Conservation (phyloP, 2,888 invertebrate genomes). For the Hirtodrosophila cameraria region DNA sequence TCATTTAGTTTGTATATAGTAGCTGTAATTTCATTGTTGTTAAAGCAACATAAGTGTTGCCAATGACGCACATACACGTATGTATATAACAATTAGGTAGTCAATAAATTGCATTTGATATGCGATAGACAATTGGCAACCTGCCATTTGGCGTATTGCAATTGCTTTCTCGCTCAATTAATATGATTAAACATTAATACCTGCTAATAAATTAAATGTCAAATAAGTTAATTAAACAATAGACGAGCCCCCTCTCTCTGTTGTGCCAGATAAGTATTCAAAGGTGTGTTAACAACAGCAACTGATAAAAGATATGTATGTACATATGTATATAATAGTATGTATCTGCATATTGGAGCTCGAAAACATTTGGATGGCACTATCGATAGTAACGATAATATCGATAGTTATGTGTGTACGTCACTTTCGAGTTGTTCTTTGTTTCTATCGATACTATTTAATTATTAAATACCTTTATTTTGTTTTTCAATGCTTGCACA, state of each 20-base stretch:
- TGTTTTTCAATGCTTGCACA: too few species aligned
- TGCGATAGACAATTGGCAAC: conserved; percentile 4
- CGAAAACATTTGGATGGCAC: too few species aligned
- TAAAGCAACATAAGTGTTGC: neutral
- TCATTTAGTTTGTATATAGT: conserved; percentile 1
- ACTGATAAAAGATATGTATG: conserved; percentile 29
- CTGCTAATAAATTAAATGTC: conserved; percentile 57
- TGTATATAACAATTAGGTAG: conserved; percentile 24
- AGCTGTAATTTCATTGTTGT: neutral
- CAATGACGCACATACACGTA: conserved; percentile 35
- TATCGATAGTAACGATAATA: too few species aligned
- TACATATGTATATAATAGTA: neutral
- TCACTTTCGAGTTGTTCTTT: too few species aligned
- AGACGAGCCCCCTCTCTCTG: conserved; percentile 28
- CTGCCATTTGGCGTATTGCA: conserved; percentile 13
- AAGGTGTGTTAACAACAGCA: conserved; percentile 1
- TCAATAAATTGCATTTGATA: conserved; percentile 19
- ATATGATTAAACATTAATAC: conserved; percentile 37
- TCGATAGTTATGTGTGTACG: too few species aligned
- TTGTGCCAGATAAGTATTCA: neutral
- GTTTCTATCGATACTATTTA: too few species aligned
- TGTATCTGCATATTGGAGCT: too few species aligned
- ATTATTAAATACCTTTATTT: too few species aligned
- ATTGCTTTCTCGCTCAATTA: conserved; percentile 29
- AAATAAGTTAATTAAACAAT: conserved; percentile 63